phyloP scores from a whole-genome alignment of 2,888 invertebrate species.

The Pimpla rufipes region DNA sequence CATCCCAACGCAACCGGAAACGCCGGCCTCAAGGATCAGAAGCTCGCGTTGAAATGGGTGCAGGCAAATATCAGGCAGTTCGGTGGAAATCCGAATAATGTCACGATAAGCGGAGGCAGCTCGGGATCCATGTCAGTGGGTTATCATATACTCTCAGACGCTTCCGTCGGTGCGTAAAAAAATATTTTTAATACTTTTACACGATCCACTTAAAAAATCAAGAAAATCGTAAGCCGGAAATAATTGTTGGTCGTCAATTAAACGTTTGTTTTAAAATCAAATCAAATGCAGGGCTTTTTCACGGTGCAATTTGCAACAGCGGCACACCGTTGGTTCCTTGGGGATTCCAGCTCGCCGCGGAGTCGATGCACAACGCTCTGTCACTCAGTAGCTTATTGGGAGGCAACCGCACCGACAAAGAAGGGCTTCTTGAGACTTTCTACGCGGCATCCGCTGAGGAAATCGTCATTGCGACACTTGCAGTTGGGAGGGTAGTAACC shows the following conservation, averaged over 20 bases:
- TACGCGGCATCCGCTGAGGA: slow-evolving; percentile 83
- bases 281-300: slow-evolving; percentile 86
- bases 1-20: slow-evolving; percentile 72
- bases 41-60: slow-evolving; percentile 86
- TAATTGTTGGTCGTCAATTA: neutral
- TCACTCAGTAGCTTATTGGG: slow-evolving; percentile 82
- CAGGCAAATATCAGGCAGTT: slow-evolving; percentile 86
- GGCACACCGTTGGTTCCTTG: slow-evolving; percentile 86
- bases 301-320: slow-evolving; percentile 87
- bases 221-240: too few species aligned
- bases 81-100: slow-evolving; percentile 86
- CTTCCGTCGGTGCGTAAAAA: slow-evolving; percentile 68
- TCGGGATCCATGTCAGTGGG: slow-evolving; percentile 84
- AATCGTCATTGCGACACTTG: slow-evolving; percentile 75
- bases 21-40: slow-evolving; percentile 85
- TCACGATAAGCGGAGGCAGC: slow-evolving; percentile 87
- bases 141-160: slow-evolving; percentile 70
- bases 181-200: neutral
- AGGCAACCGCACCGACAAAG: slow-evolving; percentile 76
- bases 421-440: slow-evolving; percentile 83
- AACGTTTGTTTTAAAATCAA: neutral
- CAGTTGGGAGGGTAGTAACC: slow-evolving; percentile 69
- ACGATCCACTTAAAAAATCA: too few species aligned
- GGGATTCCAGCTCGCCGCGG: slow-evolving; percentile 80
- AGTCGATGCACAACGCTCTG: slow-evolving; percentile 71